Evolutionary conservation across 2,888 invertebrate species (phyloP), one percentile per base, ranked within the genome.

Genomic region (Caenorhabditis zanzibari): DNA sequence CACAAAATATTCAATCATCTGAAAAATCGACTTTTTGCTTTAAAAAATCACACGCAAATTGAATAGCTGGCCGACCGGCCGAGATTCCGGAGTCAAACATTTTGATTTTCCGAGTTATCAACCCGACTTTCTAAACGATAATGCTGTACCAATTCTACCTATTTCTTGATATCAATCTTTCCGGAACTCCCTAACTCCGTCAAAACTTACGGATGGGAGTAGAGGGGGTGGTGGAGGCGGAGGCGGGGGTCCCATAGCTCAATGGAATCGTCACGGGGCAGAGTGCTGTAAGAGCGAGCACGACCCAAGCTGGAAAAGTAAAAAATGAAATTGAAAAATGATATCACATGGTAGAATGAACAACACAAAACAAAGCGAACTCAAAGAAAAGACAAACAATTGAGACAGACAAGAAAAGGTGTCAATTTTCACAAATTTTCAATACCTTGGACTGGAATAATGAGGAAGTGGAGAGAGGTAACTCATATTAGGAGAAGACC

Each of bases 161-260:
- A 32, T 32, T 32, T 7, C 32, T 32, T 4, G 19, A 49, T 9
- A 49, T 19, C 22, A 72, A 47, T 59, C n/a, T n/a, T n/a, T n/a
- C n/a, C 47, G n/a, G n/a, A 7, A 54, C 41, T 63, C 10, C n/a
- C n/a, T n/a, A n/a, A n/a, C n/a, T n/a, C n/a, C n/a, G n/a, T 63
- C 54, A 2, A 47, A 44, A 82, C 77, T 81, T 41, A 87, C 79
- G 85, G 84, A 41, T 85, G 61, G 32, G 85, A 86, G 86, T 91
- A 86, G 74, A 91, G 90, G 90, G 91, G 92, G 91, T 92, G 91
- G 91, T 82, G 92, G 91, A 89, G 91, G 92, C 63, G 90, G 88
- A 66, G 90, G 87, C 85, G 89, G 89, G 82, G 89, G 90, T 82
- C 87, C 88, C 84, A 88, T 84, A 69, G 69, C 12, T 74, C 80